phyloP scores from a whole-genome alignment of 2,797 vertebrate species.

The Psittacula derbiana region DNA sequence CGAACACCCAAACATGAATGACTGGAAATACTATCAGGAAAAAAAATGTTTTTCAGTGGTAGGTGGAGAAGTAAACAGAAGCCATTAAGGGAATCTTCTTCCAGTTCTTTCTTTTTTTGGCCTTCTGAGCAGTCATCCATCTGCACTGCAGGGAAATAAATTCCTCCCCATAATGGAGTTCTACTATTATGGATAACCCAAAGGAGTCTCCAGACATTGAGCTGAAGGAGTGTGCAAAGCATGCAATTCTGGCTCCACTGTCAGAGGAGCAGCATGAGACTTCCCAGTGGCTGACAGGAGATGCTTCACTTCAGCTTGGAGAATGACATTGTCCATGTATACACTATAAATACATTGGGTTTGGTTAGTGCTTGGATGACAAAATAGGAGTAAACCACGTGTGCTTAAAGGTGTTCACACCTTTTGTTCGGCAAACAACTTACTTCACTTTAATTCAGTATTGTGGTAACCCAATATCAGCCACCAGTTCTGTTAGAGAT shows the following conservation, averaged over 20 bases:
- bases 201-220: neutral
- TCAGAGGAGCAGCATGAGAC: neutral
- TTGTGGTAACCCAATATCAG: neutral
- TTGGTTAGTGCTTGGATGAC: neutral
- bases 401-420: neutral
- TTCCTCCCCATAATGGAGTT: neutral
- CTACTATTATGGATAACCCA: neutral
- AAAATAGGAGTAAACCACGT: neutral
- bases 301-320: neutral
- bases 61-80: neutral
- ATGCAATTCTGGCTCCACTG: neutral
- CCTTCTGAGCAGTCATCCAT: neutral
- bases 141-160: neutral
- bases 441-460: neutral
- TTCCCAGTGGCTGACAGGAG: neutral
- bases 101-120: neutral
- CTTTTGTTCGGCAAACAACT: neutral
- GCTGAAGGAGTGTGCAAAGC: neutral
- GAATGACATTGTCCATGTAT: neutral
- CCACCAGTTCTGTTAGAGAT: neutral
- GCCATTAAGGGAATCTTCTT: neutral
- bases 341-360: neutral
- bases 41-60: neutral
- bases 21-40: neutral
- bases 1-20: neutral